Percentiles rank a stretch among this genome's conserved stretches.
Evolutionary conservation across 2,888 invertebrate species (phyloP).

Genomic region (Cyclophora punctaria): DNA sequence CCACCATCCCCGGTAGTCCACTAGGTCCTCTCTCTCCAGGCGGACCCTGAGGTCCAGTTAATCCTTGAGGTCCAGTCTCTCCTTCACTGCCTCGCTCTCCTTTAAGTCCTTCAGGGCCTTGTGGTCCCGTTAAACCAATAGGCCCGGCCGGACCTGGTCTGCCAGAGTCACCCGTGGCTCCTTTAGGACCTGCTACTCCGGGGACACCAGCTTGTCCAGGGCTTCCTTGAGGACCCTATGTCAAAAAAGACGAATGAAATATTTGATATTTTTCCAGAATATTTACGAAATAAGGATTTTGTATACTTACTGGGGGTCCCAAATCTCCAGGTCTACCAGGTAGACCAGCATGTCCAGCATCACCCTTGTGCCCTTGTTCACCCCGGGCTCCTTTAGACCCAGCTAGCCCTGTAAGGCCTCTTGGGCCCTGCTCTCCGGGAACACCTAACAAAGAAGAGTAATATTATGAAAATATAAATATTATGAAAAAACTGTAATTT

Average conservation of each 20-base stretch:
- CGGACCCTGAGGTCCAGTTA: constrained; percentile 80
- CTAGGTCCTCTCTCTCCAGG: constrained; percentile 79
- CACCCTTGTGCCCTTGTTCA: constrained; percentile 84
- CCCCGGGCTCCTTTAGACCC: constrained; percentile 86
- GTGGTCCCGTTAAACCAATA: constrained; percentile 81
- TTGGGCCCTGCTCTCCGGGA: constrained; percentile 78
- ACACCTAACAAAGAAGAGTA: constrained; percentile 48
- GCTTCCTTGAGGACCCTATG: constrained; percentile 82
- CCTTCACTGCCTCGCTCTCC: constrained; percentile 84
- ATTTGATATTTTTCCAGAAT: too few species aligned
- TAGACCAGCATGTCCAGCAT: constrained; percentile 82
- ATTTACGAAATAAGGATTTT: too few species aligned
- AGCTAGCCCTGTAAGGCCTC: constrained; percentile 76
- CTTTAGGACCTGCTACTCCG: constrained; percentile 82
- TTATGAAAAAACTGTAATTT: not conserved
- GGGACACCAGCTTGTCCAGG: constrained; percentile 80
- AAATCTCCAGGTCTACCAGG: constrained; percentile 86
- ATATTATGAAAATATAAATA: constrained; percentile 2
- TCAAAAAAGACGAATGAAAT: too few species aligned
- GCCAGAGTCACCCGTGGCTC: constrained; percentile 81
- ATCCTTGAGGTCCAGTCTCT: constrained; percentile 80
- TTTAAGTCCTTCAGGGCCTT: constrained; percentile 83
- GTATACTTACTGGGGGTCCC: constrained; percentile 77
- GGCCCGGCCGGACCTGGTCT: constrained; percentile 79
- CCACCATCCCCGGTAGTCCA: constrained; percentile 78